Conservation (phyloP, 2,888 invertebrate species). For the Eristalis pertinax region DNA sequence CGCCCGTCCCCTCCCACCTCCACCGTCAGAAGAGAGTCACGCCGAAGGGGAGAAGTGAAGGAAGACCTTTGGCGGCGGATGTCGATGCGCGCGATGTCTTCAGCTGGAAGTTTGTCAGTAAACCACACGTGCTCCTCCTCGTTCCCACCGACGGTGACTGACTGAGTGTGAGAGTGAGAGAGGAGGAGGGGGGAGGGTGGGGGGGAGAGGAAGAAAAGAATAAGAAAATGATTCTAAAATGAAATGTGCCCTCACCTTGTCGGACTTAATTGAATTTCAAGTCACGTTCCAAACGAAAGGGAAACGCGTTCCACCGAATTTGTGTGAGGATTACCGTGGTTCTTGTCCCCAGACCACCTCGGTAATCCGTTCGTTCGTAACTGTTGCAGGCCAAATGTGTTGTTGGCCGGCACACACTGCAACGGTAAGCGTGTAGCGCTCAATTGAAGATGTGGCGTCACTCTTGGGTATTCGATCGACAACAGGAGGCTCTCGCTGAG, state of each 20-base stretch:
- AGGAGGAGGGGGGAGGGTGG: too few species aligned
- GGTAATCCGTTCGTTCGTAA: neutral
- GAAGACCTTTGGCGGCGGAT: neutral
- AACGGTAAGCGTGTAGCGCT: neutral
- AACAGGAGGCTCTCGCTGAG: too few species aligned
- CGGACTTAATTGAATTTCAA: constrained; percentile 49
- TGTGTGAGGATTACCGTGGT: constrained; percentile 27
- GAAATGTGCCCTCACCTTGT: constrained; percentile 9
- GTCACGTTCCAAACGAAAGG: constrained; percentile 67
- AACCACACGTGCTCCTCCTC: constrained; percentile 10
- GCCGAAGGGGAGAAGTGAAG: neutral
- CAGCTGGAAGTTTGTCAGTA: neutral
- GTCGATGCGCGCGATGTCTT: neutral
- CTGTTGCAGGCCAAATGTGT: constrained; percentile 26
- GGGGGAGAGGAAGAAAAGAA: neutral
- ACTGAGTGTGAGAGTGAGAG: too few species aligned
- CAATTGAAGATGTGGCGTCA: constrained; percentile 25
- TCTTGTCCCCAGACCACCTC: neutral
- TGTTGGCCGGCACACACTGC: too few species aligned
- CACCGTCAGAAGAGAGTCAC: neutral
- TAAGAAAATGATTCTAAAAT: constrained; percentile 2
- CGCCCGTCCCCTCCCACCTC: too few species aligned
- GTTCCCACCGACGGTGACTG: neutral
- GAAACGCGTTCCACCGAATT: constrained; percentile 35
- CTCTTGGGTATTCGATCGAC: neutral